These are phyloP conservation scores for Drosophila mauritiana DNA, from an alignment of 1,140 invertebrate genomes.

Conservation along the genomic window DNA sequence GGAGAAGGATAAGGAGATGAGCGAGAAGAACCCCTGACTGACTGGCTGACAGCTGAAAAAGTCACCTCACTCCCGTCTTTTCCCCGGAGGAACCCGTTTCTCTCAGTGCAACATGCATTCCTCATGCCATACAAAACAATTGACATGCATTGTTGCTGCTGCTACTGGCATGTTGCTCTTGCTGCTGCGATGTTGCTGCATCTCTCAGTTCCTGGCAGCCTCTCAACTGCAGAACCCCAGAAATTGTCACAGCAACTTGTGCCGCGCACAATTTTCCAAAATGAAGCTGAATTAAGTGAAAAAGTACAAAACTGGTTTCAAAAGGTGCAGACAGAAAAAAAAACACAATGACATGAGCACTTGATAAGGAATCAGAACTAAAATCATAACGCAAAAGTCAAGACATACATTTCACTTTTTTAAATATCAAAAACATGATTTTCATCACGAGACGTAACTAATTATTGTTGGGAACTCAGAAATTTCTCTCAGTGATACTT, in stretches of 20 bases:
- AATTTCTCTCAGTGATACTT: conserved; percentile 2
- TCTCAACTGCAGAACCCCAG: conserved; percentile 52
- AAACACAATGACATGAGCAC: too few relatives aligned
- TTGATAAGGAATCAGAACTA: neutral
- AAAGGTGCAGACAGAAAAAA: conserved; percentile 15
- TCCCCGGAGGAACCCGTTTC: conserved; percentile 48
- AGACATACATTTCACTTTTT: too few relatives aligned
- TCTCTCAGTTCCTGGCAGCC: conserved; percentile 31
- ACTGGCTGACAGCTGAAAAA: conserved; percentile 54
- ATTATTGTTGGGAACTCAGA: neutral
- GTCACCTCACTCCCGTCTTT: conserved; percentile 41
- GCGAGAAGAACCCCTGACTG: conserved; percentile 13
- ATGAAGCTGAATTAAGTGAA: conserved; percentile 58
- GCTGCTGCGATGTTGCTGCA: conserved; percentile 18
- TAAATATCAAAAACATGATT: neutral
- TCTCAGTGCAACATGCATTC: conserved; percentile 74
- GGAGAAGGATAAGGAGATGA: conserved; percentile 11
- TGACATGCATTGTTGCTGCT: conserved; percentile 74
- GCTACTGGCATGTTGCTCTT: conserved; percentile 19
- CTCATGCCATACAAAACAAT: conserved; percentile 80
- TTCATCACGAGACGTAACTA: rapidly evolving
- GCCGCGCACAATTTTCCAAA: conserved; percentile 69
- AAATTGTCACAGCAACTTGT: conserved; percentile 64
- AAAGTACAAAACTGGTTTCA: conserved; percentile 59
- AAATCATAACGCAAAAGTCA: neutral